Evolutionary conservation across 2,888 invertebrate genomes (phyloP).

Genomic region (Drosophila mimica): DNA sequence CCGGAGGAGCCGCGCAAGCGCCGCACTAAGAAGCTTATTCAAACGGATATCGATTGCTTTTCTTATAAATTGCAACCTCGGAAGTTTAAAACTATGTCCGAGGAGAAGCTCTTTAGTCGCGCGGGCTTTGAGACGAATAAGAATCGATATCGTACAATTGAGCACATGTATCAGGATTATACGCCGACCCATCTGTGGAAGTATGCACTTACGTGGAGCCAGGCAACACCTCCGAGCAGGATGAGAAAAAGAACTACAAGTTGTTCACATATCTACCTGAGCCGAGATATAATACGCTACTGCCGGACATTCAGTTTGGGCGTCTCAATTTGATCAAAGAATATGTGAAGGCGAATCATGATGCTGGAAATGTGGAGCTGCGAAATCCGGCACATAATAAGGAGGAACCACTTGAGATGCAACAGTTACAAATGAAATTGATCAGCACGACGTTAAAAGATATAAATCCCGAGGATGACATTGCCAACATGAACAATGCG

Average conservation of each 20-base stretch:
- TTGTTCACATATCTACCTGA: conserved; percentile 83
- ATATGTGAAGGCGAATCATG: conserved; percentile 72
- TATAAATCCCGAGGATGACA: conserved; percentile 82
- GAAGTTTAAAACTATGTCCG: conserved; percentile 70
- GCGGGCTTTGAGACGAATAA: conserved; percentile 33
- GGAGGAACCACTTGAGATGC: conserved; percentile 62
- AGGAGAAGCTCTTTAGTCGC: conserved; percentile 72
- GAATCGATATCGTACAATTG: conserved; percentile 45
- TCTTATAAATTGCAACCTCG: conserved; percentile 72
- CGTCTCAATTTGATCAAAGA: conserved; percentile 83
- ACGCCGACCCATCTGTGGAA: conserved; percentile 79
- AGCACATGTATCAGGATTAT: conserved; percentile 73
- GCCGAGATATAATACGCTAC: conserved; percentile 83
- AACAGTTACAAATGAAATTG: conserved; percentile 72
- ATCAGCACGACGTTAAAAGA: conserved; percentile 71
- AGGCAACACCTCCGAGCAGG: conserved; percentile 79
- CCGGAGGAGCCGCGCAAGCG: conserved; percentile 66
- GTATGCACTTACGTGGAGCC: conserved; percentile 78
- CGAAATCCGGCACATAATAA: conserved; percentile 49
- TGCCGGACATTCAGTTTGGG: conserved; percentile 81
- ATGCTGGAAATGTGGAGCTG: conserved; percentile 71
- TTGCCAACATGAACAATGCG: conserved; percentile 64
- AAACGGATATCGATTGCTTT: conserved; percentile 72
- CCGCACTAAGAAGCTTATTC: conserved; percentile 66
- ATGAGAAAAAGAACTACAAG: conserved; percentile 83